Base-by-base conservation (phyloP, 1,140 invertebrate genomes). In the Oryzaephilus surinamensis region DNA sequence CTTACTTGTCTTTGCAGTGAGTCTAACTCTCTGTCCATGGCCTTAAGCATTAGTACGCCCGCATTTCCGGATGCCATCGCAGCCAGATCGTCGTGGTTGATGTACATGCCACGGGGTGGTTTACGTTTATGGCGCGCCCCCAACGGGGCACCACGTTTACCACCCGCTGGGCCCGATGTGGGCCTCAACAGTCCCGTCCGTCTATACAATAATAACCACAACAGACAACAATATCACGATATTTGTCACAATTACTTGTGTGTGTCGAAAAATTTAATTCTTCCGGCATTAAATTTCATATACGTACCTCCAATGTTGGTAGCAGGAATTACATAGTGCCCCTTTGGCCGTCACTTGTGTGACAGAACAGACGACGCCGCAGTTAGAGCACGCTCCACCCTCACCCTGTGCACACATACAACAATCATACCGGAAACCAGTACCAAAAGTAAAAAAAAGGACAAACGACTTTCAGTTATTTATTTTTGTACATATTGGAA, bases 11-110 rank as follows among this genome's bases (percentile, higher is more conserved):
- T 79, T 67, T 95, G 94, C 47, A 94, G 74, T 51, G 89, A 83
- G 62, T 90, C 79, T 61, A 96, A 80, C 71, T 96, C 91, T 54
- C 86, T 77, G 64, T 96, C 92, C 72, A 95, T 83, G 48, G 82
- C 79, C 69, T 84, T 83, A 42, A 97, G 74, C 62, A 92, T 81
- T 51, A 84, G 52, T 55, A 63, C 59, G 62, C 70, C 69, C 15
- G 74, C 68, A 52, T 77, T 66, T 55, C 72, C 61, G 28, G 76
- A 77, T 20, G 89, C 91, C 68, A 96, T 79, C 30, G 84, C 77
- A 38, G 86, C 77, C 52, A 97, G 73, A 72, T 96, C 93, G 63
- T 96, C 92, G 63, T 95, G 85, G 72, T 93, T 94, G 60, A 97
- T 84, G 69, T 92, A 89, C 82, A 98, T 94, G 63, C 93, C 93